These are phyloP conservation scores for Sinocyclocheilus anophthalmus DNA, from an alignment of 2,113 vertebrate species.

Conservation along the genomic window DNA sequence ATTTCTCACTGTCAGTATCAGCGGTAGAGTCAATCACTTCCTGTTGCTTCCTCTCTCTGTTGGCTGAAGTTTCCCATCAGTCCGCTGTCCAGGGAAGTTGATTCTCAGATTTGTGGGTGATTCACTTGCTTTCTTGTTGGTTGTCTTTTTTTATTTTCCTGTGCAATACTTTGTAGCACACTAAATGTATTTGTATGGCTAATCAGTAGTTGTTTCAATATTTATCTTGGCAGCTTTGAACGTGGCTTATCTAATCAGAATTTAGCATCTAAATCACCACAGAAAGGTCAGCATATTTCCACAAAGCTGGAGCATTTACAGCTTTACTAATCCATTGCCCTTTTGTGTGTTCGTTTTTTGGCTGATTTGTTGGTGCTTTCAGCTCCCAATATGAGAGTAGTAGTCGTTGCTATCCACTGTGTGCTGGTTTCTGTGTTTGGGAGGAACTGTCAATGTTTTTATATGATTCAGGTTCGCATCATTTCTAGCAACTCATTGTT, in stretches of 20 bases:
- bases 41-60: not conserved
- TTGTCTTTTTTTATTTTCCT: not conserved
- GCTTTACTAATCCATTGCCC: not conserved
- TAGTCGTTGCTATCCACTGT: not conserved
- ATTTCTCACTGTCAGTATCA: conserved; percentile 30
- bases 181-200: not conserved
- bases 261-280: not conserved
- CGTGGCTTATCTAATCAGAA: not conserved
- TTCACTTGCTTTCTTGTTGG: not conserved
- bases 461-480: not conserved
- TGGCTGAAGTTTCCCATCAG: not conserved
- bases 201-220: not conserved
- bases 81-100: not conserved
- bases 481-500: too few relatives aligned
- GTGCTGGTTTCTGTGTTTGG: too few relatives aligned
- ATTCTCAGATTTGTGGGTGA: not conserved
- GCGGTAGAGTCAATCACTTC: not conserved
- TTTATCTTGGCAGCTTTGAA: not conserved
- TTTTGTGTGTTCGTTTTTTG: not conserved
- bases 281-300: not conserved
- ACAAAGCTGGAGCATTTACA: not conserved
- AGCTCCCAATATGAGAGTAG: not conserved
- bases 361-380: not conserved
- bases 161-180: not conserved
- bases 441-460: not conserved